phyloP scores from a whole-genome alignment of 2,113 vertebrate species.

The Garra rufa region DNA sequence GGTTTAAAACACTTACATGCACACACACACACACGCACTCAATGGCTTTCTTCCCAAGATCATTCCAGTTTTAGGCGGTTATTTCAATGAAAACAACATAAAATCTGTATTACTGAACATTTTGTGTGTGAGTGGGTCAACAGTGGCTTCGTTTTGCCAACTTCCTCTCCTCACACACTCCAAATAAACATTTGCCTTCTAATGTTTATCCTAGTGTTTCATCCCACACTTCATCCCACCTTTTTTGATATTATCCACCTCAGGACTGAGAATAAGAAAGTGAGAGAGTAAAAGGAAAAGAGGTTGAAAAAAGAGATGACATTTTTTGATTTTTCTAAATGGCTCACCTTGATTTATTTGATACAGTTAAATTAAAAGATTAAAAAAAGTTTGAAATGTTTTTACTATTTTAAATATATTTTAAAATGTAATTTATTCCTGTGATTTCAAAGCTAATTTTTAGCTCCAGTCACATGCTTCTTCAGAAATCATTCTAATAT shows the following conservation, averaged over 20 bases:
- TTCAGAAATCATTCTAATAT: background rate
- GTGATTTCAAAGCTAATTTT: background rate
- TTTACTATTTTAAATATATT: too few species aligned
- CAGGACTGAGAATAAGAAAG: background rate
- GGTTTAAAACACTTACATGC: background rate
- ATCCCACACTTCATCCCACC: background rate
- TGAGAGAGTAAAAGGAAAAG: background rate
- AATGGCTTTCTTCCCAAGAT: background rate
- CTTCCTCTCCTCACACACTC: constrained; percentile 61
- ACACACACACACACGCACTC: background rate
- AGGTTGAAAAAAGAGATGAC: background rate
- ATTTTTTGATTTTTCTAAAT: too few species aligned
- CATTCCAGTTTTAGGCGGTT: background rate
- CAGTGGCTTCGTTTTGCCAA: constrained; percentile 58
- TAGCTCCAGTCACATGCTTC: background rate
- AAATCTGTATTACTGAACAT: background rate
- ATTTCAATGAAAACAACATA: background rate
- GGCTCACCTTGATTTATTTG: too few species aligned
- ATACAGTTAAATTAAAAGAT: too few species aligned
- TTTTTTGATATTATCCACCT: background rate
- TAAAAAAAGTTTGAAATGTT: too few species aligned
- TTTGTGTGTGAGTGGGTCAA: constrained; percentile 7
- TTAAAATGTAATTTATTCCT: too few species aligned
- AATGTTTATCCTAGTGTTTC: background rate
- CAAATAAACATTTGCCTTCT: background rate